These are phyloP conservation scores for Caretta caretta DNA, from an alignment of 2,113 vertebrate species.

Conservation along the genomic window DNA sequence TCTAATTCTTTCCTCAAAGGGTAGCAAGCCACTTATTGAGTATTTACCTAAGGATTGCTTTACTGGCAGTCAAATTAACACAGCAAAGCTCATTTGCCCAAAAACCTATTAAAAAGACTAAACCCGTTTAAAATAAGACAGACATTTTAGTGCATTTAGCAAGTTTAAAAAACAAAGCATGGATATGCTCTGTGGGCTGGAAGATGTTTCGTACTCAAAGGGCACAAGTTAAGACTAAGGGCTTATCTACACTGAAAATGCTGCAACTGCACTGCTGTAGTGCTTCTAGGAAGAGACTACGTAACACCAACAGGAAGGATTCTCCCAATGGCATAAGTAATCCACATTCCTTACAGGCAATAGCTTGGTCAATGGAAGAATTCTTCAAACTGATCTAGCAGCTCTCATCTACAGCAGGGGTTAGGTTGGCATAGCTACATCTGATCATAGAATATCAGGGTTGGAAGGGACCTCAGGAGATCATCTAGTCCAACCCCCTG, in stretches of 20 bases:
- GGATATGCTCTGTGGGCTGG: not conserved
- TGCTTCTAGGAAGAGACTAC: not conserved
- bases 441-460: no score
- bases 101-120: not conserved
- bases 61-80: slow-evolving; percentile 20
- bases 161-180: not conserved
- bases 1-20: not conserved
- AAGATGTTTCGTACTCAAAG: not conserved
- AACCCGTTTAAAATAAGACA: not conserved
- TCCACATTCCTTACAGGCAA: not conserved
- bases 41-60: slow-evolving; percentile 20
- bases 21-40: slow-evolving; percentile 16
- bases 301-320: not conserved
- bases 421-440: no score
- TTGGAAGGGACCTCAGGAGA: no score
- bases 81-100: slow-evolving; percentile 10
- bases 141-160: not conserved
- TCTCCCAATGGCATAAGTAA: not conserved
- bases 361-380: not conserved
- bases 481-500: no score
- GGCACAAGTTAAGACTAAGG: not conserved
- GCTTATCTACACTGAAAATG: not conserved
- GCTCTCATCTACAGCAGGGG: not conserved
- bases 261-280: not conserved
- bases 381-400: not conserved